Percentiles rank a stretch among this genome's conserved stretches.
These are phyloP conservation scores for Gymnorhina tibicen DNA, from an alignment of 2,113 vertebrate species.

Conservation along the genomic window DNA sequence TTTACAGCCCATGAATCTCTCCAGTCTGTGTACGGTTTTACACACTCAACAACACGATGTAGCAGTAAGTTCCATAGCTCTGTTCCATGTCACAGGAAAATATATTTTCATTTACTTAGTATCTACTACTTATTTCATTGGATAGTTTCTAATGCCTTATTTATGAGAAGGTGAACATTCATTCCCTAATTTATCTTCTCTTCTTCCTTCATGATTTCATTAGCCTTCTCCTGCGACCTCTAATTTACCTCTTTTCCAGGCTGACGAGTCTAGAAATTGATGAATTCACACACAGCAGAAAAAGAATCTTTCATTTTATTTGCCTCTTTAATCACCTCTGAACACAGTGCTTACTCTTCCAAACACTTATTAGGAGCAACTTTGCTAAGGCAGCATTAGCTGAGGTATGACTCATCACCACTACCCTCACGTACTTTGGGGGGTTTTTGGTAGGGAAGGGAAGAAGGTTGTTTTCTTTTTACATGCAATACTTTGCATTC, in stretches of 20 bases:
- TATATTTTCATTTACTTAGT: background rate
- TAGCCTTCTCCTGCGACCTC: background rate
- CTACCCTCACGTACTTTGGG: background rate
- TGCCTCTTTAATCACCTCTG: background rate
- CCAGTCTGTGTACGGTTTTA: background rate
- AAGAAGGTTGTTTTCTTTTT: background rate
- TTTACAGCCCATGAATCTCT: background rate
- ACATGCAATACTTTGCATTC: background rate
- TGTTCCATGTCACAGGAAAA: background rate
- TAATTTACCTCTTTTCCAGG: conserved; percentile 7
- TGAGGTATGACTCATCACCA: background rate
- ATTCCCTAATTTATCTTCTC: background rate
- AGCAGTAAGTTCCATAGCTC: background rate
- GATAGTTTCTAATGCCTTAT: background rate
- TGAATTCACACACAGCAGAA: background rate
- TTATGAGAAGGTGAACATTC: background rate
- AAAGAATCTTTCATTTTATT: conserved; percentile 6
- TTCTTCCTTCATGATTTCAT: background rate
- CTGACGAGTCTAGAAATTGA: background rate
- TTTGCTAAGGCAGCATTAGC: background rate
- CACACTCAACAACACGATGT: background rate
- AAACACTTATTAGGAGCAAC: background rate
- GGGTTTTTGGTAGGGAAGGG: background rate
- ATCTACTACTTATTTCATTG: background rate
- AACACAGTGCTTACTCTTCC: background rate